Evolutionary conservation across 2,113 vertebrate genomes (phyloP).

Genomic region (Cephalopterus ornatus): DNA sequence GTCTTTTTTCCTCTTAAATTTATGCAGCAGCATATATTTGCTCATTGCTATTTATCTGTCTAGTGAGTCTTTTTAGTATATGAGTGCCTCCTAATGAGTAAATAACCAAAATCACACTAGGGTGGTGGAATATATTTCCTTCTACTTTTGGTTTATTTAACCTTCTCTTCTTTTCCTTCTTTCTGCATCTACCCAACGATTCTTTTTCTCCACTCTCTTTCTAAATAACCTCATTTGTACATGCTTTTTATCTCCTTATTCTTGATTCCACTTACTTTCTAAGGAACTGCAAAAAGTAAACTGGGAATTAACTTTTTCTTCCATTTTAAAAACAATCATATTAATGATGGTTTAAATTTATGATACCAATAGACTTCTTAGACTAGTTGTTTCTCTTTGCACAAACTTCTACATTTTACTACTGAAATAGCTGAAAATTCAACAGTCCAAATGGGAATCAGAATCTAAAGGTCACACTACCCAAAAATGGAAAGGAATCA

Average conservation of each 20-base stretch:
- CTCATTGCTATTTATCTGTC: background rate
- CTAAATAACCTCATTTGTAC: background rate
- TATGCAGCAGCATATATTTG: background rate
- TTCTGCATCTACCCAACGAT: background rate
- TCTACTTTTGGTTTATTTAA: background rate
- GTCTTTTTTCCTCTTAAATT: conserved; percentile 21
- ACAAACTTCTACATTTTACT: background rate
- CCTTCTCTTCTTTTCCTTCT: background rate
- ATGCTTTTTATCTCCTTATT: background rate
- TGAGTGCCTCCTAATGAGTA: background rate
- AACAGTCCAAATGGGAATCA: background rate
- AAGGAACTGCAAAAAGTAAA: background rate
- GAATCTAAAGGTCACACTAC: background rate
- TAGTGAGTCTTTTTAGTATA: background rate
- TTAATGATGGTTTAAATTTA: background rate
- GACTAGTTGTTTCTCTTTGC: background rate
- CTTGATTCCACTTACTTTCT: background rate
- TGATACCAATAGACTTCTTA: background rate
- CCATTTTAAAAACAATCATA: background rate
- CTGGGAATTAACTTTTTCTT: background rate
- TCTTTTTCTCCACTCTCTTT: background rate
- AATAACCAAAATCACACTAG: background rate
- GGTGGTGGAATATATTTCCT: background rate
- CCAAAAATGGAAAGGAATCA: background rate
- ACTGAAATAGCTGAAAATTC: background rate